Conservation (phyloP, 2,888 invertebrate genomes). For the Artemia sp. region DNA sequence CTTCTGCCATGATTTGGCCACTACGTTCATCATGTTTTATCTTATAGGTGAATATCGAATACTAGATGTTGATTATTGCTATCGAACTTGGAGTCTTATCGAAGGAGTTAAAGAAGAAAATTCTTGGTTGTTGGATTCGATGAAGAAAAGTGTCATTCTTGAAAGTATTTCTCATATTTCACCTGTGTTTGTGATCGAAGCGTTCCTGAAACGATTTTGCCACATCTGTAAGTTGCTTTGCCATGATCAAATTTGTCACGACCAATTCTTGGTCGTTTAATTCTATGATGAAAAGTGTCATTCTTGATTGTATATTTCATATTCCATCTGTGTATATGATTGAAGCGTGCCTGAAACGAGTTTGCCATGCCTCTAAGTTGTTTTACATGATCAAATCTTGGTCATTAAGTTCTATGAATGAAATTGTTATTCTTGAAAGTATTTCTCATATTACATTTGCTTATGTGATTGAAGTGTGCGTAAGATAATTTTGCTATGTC, state of each 20-base stretch:
- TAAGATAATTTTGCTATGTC: neutral
- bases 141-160: neutral
- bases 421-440: neutral
- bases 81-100: neutral
- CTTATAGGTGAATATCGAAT: conserved; percentile 10
- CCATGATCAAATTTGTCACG: too few relatives aligned
- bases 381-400: neutral
- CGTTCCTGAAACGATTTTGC: neutral
- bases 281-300: neutral
- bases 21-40: too few relatives aligned
- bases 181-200: neutral
- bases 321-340: neutral
- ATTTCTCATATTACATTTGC: neutral
- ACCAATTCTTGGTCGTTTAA: neutral
- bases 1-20: too few relatives aligned
- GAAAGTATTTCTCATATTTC: neutral
- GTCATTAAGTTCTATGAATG: neutral
- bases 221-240: neutral
- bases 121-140: neutral
- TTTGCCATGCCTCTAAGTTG: neutral
- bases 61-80: neutral
- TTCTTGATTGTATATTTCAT: neutral
- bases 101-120: neutral
- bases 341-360: neutral
- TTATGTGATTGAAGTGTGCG: neutral